Base-by-base conservation (phyloP, 2,888 invertebrate species). In the Yponomeuta sedellus region DNA sequence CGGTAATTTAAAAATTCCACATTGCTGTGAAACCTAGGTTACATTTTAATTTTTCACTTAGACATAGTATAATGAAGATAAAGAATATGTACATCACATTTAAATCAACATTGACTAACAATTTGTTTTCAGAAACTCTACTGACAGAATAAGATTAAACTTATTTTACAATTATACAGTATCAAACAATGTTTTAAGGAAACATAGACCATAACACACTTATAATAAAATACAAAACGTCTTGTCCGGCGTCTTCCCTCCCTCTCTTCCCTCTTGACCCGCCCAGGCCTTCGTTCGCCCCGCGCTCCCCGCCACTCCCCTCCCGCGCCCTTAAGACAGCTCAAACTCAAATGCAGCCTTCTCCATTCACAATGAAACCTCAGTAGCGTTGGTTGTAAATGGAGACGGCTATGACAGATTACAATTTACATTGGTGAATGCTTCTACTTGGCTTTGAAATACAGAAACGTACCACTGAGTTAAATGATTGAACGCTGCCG, bases 281-380 rank as follows among this genome's bases (percentile, higher is more conserved):
- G 71, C 73, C 72, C 75, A 74, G 74, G 78, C 77, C 77, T 75
- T 73, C 69, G 75, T 75, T 73, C 74, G 70, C 77, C 75, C 74
- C 75, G 69, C 74, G 73, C 73, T 70, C 69, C 77, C 69, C 72
- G 73, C 77, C 75, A 73, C 81, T 72, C 77, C 72, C 77, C 76
- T 69, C 80, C 76, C 81, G 80, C 81, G 78, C 81, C 85, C 86
- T 86, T 82, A 34, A 74, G 82, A 85, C 82, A 88, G 86, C 58
- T 65, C 39, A 20, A 62, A 62, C 58, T 65, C 39, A 20, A 62
- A 62, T 62, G 62, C 34, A 20, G 12, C 62, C 34, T 19, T 25
- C 20, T 10, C 12, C 61, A 25, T 25, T 20, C 25, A 16, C n/a
- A 34, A 34, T 8, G 1, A 34, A 34, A 34, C 10, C 34, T 34